Percentiles rank a stretch among this genome's conserved stretches.
phyloP scores from a whole-genome alignment of 2,797 vertebrate genomes.

The Nyctibius grandis region DNA sequence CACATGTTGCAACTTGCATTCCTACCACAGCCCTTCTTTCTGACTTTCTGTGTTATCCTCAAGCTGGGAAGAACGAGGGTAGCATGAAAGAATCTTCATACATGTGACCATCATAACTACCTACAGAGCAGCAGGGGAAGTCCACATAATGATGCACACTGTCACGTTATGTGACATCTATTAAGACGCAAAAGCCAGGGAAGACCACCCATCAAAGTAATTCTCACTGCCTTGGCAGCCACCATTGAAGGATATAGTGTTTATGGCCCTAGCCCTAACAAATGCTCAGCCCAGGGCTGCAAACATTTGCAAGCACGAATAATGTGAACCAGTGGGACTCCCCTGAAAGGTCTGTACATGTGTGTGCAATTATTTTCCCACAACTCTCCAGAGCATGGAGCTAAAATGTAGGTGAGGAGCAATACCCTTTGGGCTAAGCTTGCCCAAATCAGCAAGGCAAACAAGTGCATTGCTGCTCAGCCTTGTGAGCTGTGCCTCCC shows the following conservation, averaged over 20 bases:
- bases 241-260: background rate
- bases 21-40: background rate
- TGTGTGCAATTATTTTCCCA: background rate
- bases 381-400: background rate
- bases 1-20: background rate
- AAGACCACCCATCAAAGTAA: background rate
- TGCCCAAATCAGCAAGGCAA: conserved; percentile 4
- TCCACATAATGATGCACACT: background rate
- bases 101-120: background rate
- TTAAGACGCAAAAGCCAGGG: background rate
- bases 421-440: background rate
- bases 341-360: background rate
- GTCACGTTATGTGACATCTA: background rate
- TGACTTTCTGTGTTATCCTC: background rate
- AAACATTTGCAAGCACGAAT: background rate
- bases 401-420: background rate
- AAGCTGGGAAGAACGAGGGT: background rate
- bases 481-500: background rate
- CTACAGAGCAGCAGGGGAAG: background rate
- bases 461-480: background rate
- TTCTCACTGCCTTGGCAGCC: background rate
- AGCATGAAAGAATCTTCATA: background rate
- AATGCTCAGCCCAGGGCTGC: background rate
- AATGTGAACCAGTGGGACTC: background rate
- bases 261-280: background rate